Conservation (phyloP, 2,797 vertebrate genomes). For the Lophotriccus pileatus region DNA sequence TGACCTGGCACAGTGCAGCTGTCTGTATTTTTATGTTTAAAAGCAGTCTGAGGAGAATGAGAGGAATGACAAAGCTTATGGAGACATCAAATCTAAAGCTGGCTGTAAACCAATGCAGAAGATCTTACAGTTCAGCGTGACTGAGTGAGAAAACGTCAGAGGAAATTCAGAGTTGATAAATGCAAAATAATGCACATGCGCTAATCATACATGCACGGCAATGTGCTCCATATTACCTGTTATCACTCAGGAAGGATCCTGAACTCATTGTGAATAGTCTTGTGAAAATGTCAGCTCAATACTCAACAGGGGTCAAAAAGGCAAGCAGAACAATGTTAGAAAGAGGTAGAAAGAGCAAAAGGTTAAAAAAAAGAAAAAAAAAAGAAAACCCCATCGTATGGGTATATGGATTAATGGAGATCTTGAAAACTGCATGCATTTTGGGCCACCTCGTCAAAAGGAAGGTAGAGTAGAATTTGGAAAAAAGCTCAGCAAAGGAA, state of each 20-base stretch:
- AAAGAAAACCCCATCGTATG: not conserved
- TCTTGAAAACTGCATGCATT: not conserved
- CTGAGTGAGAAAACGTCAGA: slow-evolving; percentile 5
- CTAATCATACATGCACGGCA: not conserved
- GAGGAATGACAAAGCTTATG: not conserved
- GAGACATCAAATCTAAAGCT: not conserved
- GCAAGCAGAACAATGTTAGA: not conserved
- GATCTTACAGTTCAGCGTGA: not conserved
- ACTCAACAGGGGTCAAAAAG: not conserved
- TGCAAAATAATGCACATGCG: not conserved
- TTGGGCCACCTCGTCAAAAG: not conserved
- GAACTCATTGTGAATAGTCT: not conserved
- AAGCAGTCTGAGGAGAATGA: not conserved
- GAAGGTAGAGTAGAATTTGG: not conserved
- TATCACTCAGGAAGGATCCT: not conserved
- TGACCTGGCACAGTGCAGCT: not conserved
- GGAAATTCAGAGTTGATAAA: not conserved
- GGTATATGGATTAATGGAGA: not conserved
- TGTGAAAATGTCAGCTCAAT: not conserved
- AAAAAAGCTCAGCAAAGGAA: not conserved
- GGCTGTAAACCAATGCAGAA: not conserved
- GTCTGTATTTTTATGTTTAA: not conserved
- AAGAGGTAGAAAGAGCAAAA: not conserved
- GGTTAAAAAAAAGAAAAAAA: too few relatives aligned
- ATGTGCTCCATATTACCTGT: not conserved